Evolutionary conservation across 2,888 invertebrate genomes (phyloP).

Genomic region (Steinernema hermaphroditum): DNA sequence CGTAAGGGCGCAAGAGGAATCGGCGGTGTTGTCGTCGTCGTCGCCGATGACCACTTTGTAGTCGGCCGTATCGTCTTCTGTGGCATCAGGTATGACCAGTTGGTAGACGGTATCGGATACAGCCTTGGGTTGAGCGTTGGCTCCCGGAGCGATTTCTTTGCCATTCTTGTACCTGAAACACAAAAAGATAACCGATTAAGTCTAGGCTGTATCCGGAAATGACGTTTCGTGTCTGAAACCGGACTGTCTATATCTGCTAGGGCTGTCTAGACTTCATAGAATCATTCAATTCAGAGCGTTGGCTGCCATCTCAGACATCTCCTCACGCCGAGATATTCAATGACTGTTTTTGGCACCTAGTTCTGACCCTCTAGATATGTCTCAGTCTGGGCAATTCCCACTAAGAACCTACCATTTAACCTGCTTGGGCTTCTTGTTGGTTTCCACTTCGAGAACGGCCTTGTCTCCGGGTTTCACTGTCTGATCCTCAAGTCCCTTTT

Average conservation of each 20-base stretch:
- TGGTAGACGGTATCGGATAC: slow-evolving; percentile 38
- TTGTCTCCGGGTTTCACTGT: slow-evolving; percentile 34
- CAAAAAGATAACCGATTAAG: too few relatives aligned
- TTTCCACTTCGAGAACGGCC: slow-evolving; percentile 41
- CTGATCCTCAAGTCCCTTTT: slow-evolving; percentile 40
- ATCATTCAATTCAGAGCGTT: too few relatives aligned
- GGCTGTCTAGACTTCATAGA: too few relatives aligned
- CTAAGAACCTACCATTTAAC: slow-evolving; percentile 69
- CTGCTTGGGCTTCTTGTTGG: slow-evolving; percentile 68
- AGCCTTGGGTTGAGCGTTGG: slow-evolving; percentile 54
- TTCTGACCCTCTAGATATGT: too few relatives aligned
- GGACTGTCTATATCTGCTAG: too few relatives aligned
- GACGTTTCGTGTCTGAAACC: too few relatives aligned
- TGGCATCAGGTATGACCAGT: slow-evolving; percentile 19
- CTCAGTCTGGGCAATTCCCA: background rate
- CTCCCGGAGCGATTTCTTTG: slow-evolving; percentile 49
- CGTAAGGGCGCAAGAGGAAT: slow-evolving; percentile 34
- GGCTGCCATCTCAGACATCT: too few relatives aligned
- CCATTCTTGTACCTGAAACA: slow-evolving; percentile 65
- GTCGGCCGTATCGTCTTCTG: slow-evolving; percentile 9
- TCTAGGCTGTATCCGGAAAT: too few relatives aligned
- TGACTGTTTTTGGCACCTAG: too few relatives aligned
- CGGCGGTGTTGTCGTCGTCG: slow-evolving; percentile 50
- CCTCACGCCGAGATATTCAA: too few relatives aligned
- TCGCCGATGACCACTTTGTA: slow-evolving; percentile 27